Conservation (phyloP, 2,113 vertebrate species). For the Nothoprocta perdicaria region DNA sequence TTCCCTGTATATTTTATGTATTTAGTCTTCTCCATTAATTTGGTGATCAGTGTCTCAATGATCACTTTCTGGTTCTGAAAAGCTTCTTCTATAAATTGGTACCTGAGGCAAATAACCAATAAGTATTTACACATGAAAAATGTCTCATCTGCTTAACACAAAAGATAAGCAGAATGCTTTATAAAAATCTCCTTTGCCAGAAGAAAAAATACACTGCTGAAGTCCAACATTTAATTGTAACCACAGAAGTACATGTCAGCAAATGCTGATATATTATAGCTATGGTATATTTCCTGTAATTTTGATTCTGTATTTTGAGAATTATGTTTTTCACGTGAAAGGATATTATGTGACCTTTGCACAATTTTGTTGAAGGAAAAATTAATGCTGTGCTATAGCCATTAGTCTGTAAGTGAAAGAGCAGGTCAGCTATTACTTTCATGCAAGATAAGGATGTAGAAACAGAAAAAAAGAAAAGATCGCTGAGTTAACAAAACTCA, state of each 20-base stretch:
- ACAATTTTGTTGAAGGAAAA: neutral
- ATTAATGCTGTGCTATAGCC: neutral
- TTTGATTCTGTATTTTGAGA: neutral
- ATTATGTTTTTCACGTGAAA: neutral
- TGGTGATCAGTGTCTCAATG: conserved; percentile 92
- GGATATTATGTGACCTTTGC: neutral
- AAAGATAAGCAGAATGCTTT: neutral
- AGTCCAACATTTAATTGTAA: neutral
- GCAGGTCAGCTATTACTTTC: neutral
- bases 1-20: conserved; percentile 91
- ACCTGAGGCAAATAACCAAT: conserved; percentile 77
- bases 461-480: neutral
- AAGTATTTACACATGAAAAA: conserved; percentile 3
- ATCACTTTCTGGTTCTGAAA: conserved; percentile 96
- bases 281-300: neutral
- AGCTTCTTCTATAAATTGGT: conserved; percentile 98
- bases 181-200: neutral
- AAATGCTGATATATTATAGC: neutral
- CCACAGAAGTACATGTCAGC: neutral
- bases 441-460: neutral
- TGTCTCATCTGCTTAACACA: neutral
- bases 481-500: neutral
- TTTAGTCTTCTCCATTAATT: conserved; percentile 95
- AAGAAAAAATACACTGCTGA: neutral
- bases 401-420: neutral